phyloP scores from a whole-genome alignment of 2,888 invertebrate genomes.

The Zootermopsis nevadensis region DNA sequence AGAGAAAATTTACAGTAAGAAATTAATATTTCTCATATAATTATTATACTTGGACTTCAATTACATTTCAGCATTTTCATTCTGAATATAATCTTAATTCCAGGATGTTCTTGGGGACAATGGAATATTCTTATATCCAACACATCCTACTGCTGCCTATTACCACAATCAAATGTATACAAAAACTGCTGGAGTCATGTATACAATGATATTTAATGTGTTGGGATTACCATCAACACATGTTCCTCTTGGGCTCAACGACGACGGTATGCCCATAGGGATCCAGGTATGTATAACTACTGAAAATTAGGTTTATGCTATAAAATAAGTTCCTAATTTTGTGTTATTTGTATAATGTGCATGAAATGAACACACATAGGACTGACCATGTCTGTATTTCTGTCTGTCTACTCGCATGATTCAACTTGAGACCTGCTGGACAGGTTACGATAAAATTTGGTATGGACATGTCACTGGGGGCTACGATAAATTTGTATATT shows the following conservation, averaged over 20 bases:
- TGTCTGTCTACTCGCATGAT: too few relatives aligned
- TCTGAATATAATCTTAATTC: conserved; percentile 4
- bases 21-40: conserved; percentile 1
- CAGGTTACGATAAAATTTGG: too few relatives aligned
- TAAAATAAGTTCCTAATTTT: not conserved
- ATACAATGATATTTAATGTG: conserved; percentile 76
- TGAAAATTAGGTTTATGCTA: not conserved
- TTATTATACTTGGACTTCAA: not conserved
- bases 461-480: too few relatives aligned
- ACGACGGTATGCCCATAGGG: conserved; percentile 76
- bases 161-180: conserved; percentile 71
- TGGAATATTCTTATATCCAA: conserved; percentile 72
- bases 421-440: too few relatives aligned
- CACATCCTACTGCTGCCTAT: conserved; percentile 71
- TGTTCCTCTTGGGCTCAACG: conserved; percentile 75
- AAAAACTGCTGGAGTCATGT: conserved; percentile 70
- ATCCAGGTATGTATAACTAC: conserved; percentile 71
- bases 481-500: too few relatives aligned
- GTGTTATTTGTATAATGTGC: too few relatives aligned
- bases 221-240: conserved; percentile 81
- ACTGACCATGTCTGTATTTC: too few relatives aligned
- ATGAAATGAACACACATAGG: too few relatives aligned
- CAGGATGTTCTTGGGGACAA: conserved; percentile 68
- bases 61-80: not conserved
- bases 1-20: conserved; percentile 63